These are phyloP conservation scores for Microdon myrmicae DNA, from an alignment of 2,888 invertebrate species.

Conservation along the genomic window DNA sequence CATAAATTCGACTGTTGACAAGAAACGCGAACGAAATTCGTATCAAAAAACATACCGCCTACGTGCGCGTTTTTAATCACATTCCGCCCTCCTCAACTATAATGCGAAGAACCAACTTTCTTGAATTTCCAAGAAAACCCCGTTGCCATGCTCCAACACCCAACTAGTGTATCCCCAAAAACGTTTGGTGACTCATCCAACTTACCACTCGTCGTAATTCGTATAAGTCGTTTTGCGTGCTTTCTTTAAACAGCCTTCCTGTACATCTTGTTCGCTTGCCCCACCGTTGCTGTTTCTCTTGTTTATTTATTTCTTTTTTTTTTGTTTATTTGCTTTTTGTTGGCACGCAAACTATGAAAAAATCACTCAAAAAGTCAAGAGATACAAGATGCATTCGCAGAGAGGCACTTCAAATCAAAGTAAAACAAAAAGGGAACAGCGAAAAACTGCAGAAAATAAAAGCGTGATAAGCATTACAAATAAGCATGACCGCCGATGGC, in stretches of 20 bases:
- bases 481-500: neutral
- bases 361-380: constrained; percentile 36
- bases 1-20: too few species aligned
- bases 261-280: too few species aligned
- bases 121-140: constrained; percentile 40
- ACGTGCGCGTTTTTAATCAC: constrained; percentile 20
- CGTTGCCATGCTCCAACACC: constrained; percentile 11
- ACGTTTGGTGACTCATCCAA: constrained; percentile 46
- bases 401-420: too few species aligned
- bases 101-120: constrained; percentile 5
- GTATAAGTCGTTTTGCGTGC: constrained; percentile 24
- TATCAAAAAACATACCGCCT: constrained; percentile 13
- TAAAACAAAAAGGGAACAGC: constrained; percentile 1
- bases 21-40: constrained; percentile 37
- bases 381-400: neutral
- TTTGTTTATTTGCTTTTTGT: constrained; percentile 4
- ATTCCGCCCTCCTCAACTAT: neutral
- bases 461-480: constrained; percentile 13
- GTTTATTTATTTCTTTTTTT: constrained; percentile 2
- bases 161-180: constrained; percentile 37
- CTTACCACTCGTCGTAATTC: constrained; percentile 26
- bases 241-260: constrained; percentile 46
- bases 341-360: constrained; percentile 25
- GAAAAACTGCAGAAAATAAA: constrained; percentile 13
- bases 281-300: too few species aligned